Conservation (phyloP, 2,888 invertebrate species). For the Pyrrhia umbra region DNA sequence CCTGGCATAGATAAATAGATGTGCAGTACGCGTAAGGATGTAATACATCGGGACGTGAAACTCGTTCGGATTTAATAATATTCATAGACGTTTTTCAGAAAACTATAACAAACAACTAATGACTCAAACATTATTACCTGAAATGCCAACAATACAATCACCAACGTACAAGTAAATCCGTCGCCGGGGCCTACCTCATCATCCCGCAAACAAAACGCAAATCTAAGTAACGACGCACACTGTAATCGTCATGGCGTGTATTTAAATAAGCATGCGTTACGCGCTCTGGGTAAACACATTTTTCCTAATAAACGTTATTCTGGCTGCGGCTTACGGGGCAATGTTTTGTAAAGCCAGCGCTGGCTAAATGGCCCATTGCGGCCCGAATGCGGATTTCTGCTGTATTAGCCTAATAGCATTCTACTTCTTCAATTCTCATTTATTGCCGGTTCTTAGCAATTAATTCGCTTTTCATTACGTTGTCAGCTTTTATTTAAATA, state of each 20-base stretch:
- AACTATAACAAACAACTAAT: conserved; percentile 8
- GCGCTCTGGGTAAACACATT: conserved; percentile 77
- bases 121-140: conserved; percentile 15
- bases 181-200: conserved; percentile 34
- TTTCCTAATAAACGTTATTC: conserved; percentile 86
- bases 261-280: conserved; percentile 72
- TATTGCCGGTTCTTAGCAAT: conserved; percentile 72
- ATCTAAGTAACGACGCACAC: conserved; percentile 45
- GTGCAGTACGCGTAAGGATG: no score
- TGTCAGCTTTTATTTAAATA: conserved; percentile 57
- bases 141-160: conserved; percentile 27
- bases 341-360: conserved; percentile 85
- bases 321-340: conserved; percentile 76
- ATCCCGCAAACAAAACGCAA: conserved; percentile 49
- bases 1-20: no score
- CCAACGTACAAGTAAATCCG: conserved; percentile 33
- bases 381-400: conserved; percentile 80
- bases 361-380: conserved; percentile 85
- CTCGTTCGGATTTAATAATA: no score
- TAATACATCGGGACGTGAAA: no score
- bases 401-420: conserved; percentile 84
- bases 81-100: no score
- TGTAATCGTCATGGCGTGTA: conserved; percentile 50
- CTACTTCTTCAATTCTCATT: conserved; percentile 84
- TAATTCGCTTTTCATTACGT: conserved; percentile 68